Base-by-base conservation (phyloP, 2,113 vertebrate species). In the Brachyhypopomus occidentalis region DNA sequence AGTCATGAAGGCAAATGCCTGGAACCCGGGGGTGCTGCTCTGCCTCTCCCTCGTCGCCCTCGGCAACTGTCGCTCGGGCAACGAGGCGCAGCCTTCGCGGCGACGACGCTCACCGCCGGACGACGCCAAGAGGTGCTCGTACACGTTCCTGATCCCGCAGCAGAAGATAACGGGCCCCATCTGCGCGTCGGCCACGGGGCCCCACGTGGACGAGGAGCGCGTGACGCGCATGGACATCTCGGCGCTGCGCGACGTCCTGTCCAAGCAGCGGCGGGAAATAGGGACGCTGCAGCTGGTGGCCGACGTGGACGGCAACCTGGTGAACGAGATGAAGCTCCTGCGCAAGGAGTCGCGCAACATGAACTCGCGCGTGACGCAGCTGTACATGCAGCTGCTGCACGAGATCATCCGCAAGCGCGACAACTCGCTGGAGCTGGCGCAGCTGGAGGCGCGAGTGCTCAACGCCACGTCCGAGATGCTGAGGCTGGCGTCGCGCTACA, bases 401-500 rank as follows among this genome's bases (percentile, higher is more conserved):
- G 98, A 99, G 93, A 99, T 99, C 48, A 99, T 99, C 76, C 95
- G 98, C 16, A 99, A 99, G 81, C 92, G 98, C 9, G 98, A 99
- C 87, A 99, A 99, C 84, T 96, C 98, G 0, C 94, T 99, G 2
- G 98, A 99, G 89, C 91, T 99, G 25, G 97, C 95, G 83, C 96
- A 98, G 88, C 82, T 99, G 90, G 97, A 99, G 90, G 98, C 96
- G 85, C 97, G 96, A 72, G 94, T 99, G 84, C 95, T 99, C 4
- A 99, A 99, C 0, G 94, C 96, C 36, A 99, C 98, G 11, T 96
- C 97, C 0, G 98, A 99, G 87, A 98, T 97, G 97, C 56, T 99
- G 86, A 94, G 93, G 78, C 94, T 98, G 87, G 94, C 96, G 4
- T 96, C 96, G 0, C 94, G 94, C 67, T 99, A 98, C 91, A 96